Evolutionary conservation across 2,888 invertebrate species (phyloP), one percentile per base, ranked within the genome.

Genomic region (Tholera decimalis): DNA sequence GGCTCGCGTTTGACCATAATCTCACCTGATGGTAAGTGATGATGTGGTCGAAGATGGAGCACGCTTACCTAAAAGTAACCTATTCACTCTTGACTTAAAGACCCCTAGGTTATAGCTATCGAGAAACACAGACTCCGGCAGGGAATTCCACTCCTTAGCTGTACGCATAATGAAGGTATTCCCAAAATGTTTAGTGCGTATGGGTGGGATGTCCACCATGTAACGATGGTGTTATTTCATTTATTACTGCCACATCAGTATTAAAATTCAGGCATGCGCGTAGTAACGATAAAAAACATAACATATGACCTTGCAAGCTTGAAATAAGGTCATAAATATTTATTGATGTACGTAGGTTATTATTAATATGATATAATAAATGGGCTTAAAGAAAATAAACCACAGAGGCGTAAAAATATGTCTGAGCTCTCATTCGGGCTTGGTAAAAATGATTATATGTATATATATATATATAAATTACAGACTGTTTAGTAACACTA

Each of bases 261-360:
- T 72, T 49, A 68, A 57, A 62, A 72, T 63, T 22, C 26, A 37
- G 9, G 22, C 46, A 49, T 59, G 33, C 24, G 72, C 24, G 47
- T 49, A 18, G 28, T 1, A 61, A 47, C 28, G 8, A 0, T 30
- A 44, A 49, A 63, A 74, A 51, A 65, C 50, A 61, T 59, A 46
- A 3, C 11, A 20, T 64, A 33, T 67, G 53, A 62, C 81, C 81
- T 80, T 70, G 59, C 20, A 46, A 35, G 41, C 41, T 55, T 68
- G 53, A 62, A 64, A 80, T 62, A 54, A 59, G 50, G 41, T 59
- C 43, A 67, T 79, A 62, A 73, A 66, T 54, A 43, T 65, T 73
- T 73, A 69, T 63, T 58, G 46, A 47, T 50, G 43, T 59, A 53
- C 24, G 44, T 49, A 73, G 50, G 41, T n/a, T n/a, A n/a, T n/a